Evolutionary conservation across 1,140 invertebrate species (phyloP).

Genomic region (Agrilus planipennis): DNA sequence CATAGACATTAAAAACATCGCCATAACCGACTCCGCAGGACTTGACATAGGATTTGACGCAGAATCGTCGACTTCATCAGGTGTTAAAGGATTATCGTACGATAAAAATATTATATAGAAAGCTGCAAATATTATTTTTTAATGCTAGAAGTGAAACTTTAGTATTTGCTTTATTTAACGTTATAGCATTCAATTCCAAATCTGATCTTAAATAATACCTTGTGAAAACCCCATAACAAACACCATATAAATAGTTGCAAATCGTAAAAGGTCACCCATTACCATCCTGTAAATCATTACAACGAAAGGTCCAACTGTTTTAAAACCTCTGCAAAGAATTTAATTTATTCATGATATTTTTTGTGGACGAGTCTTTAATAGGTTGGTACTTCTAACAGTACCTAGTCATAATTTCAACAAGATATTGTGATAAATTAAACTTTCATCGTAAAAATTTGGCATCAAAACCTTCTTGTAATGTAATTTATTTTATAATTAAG

Average conservation of each 20-base stretch:
- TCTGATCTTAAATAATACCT: slow-evolving; percentile 41
- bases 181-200: slow-evolving; percentile 1
- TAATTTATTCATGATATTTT: neutral
- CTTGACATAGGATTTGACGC: slow-evolving; percentile 75
- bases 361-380: neutral
- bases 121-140: slow-evolving; percentile 43
- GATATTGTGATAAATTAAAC: too few relatives aligned
- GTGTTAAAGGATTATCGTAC: slow-evolving; percentile 64
- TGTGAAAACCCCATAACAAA: slow-evolving; percentile 98
- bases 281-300: slow-evolving; percentile 99
- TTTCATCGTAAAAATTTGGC: too few relatives aligned
- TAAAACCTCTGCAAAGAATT: slow-evolving; percentile 69
- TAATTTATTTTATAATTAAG: too few relatives aligned
- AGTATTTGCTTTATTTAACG: too few relatives aligned
- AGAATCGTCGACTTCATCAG: slow-evolving; percentile 56
- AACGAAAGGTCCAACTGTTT: slow-evolving; percentile 96
- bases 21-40: slow-evolving; percentile 87
- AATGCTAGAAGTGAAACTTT: slow-evolving; percentile 8
- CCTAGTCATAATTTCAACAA: too few relatives aligned
- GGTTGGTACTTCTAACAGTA: too few relatives aligned
- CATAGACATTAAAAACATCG: slow-evolving; percentile 96
- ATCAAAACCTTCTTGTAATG: too few relatives aligned
- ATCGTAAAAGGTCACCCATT: slow-evolving; percentile 86
- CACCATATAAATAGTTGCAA: slow-evolving; percentile 91
- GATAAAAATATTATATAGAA: slow-evolving; percentile 87